A percentile compares a stretch with the other conserved stretches of the same genome.
Evolutionary conservation across 1,140 invertebrate genomes (phyloP).

Genomic region (Archegozetes longisetosus): DNA sequence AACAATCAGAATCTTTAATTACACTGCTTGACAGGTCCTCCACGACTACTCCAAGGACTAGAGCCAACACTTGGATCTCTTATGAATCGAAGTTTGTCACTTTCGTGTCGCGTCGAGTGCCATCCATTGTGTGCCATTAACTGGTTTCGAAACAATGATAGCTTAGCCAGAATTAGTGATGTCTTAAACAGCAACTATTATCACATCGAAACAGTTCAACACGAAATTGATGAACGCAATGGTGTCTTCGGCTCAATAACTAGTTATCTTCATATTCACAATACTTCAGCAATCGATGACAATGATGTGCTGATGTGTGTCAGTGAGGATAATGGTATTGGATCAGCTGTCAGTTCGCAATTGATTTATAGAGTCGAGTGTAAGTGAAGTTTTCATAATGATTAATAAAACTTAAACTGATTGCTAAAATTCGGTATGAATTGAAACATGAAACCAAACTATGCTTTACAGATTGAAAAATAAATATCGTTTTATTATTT

Average conservation of each 20-base stretch:
- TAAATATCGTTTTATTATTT: too few relatives aligned
- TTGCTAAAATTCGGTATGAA: too few relatives aligned
- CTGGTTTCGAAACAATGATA: conserved; percentile 53
- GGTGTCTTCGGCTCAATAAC: conserved; percentile 42
- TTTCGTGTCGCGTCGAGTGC: conserved; percentile 74
- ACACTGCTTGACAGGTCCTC: too few relatives aligned
- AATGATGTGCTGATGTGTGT: conserved; percentile 67
- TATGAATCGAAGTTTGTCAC: conserved; percentile 46
- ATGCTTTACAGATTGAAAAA: too few relatives aligned
- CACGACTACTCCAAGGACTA: conserved; percentile 63
- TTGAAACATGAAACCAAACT: too few relatives aligned
- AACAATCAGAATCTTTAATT: too few relatives aligned
- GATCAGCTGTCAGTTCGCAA: conserved; percentile 52
- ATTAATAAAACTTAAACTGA: neutral
- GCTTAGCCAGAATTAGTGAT: conserved; percentile 1
- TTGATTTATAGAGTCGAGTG: conserved; percentile 72
- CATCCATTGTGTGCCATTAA: conserved; percentile 57
- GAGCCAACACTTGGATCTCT: conserved; percentile 53
- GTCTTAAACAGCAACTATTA: conserved; percentile 53
- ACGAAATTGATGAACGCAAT: conserved; percentile 47
- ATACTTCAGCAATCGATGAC: conserved; percentile 30
- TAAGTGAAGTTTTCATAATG: conserved; percentile 36
- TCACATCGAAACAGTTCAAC: conserved; percentile 6
- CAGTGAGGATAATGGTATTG: conserved; percentile 51
- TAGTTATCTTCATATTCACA: conserved; percentile 6